These are phyloP conservation scores for Acropternis orthonyx DNA, from an alignment of 2,797 vertebrate species.

Conservation along the genomic window DNA sequence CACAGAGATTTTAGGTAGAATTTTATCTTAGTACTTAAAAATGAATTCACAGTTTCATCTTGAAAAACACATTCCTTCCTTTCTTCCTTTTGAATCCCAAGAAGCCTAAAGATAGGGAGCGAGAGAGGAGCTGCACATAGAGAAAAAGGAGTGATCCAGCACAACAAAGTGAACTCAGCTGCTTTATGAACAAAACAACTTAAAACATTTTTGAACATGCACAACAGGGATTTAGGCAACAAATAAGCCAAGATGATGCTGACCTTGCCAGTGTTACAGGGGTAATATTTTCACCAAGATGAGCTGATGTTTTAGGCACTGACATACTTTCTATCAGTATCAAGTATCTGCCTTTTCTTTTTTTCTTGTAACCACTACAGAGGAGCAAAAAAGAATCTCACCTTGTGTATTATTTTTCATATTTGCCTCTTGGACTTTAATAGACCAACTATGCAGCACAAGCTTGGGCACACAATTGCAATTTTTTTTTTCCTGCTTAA, in stretches of 20 bases:
- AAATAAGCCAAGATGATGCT: constrained; percentile 18
- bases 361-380: not conserved
- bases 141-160: constrained; percentile 23
- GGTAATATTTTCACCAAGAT: constrained; percentile 18
- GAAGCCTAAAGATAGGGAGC: constrained; percentile 30
- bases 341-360: not conserved
- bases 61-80: constrained; percentile 51
- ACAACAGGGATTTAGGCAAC: constrained; percentile 41
- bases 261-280: not conserved
- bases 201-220: constrained; percentile 45
- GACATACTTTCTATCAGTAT: not conserved
- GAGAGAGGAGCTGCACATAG: not conserved
- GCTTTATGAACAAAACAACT: constrained; percentile 60
- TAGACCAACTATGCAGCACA: not conserved
- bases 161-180: constrained; percentile 56
- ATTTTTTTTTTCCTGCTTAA: not conserved
- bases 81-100: constrained; percentile 57
- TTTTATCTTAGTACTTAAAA: constrained; percentile 49
- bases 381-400: not conserved
- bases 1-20: constrained; percentile 21
- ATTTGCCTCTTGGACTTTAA: not conserved
- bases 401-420: not conserved
- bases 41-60: constrained; percentile 51
- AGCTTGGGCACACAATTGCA: not conserved
- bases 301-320: constrained; percentile 6